Conservation (phyloP, 2,113 vertebrate species). For the Oceanodroma tethys region DNA sequence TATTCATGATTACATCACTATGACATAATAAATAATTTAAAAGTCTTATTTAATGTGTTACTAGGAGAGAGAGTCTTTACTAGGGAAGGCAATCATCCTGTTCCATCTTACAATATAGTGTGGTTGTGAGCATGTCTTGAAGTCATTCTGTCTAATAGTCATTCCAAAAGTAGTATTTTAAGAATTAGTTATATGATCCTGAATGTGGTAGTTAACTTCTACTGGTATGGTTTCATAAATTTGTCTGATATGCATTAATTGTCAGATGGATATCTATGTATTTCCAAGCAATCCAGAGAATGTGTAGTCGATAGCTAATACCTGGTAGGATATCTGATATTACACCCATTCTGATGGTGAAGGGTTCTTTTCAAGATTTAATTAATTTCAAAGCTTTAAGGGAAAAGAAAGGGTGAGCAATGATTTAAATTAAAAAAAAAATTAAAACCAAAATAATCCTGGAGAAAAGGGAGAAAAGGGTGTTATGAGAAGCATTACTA, state of each 20-base stretch:
- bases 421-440: background rate
- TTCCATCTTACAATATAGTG: background rate
- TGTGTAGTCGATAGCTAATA: accelerated
- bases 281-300: background rate
- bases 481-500: background rate
- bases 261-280: background rate
- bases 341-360: background rate
- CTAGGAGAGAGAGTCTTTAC: background rate
- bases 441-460: background rate
- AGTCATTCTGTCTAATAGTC: background rate
- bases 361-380: background rate
- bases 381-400: background rate
- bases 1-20: background rate
- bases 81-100: background rate
- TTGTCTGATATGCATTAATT: background rate
- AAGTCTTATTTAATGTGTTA: background rate
- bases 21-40: background rate
- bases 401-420: background rate
- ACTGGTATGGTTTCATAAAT: background rate
- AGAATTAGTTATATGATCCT: background rate
- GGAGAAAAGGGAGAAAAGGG: background rate
- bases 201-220: background rate
- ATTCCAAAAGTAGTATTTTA: background rate
- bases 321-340: background rate
- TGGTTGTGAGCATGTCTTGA: background rate